phyloP scores from a whole-genome alignment of 23 tunicate species.

The Oikopleura vanhoeffeni region DNA sequence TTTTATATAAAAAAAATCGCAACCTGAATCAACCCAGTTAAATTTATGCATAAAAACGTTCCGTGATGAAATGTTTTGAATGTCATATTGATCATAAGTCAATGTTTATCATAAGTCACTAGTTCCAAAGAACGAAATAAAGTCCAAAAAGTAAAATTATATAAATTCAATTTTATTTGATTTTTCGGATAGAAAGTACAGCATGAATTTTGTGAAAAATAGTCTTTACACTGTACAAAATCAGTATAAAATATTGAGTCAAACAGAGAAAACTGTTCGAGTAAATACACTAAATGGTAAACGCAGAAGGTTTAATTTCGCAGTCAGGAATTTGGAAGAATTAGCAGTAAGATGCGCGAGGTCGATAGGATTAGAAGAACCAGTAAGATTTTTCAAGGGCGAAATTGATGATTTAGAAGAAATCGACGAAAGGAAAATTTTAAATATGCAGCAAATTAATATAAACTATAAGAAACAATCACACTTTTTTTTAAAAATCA shows the following conservation, averaged over 20 bases:
- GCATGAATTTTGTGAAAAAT: background rate
- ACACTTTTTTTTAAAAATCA: too few relatives aligned
- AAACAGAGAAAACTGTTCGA: background rate
- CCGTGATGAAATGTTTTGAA: too few relatives aligned
- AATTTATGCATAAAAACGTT: too few relatives aligned
- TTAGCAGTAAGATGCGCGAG: background rate
- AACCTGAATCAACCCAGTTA: too few relatives aligned
- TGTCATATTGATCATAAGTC: too few relatives aligned
- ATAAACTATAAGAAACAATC: background rate
- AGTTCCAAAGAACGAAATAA: too few relatives aligned
- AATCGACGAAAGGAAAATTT: too few relatives aligned
- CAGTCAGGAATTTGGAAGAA: background rate
- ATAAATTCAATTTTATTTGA: too few relatives aligned
- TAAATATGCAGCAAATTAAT: background rate
- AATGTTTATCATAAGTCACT: too few relatives aligned
- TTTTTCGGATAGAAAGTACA: background rate
- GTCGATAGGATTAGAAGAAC: background rate
- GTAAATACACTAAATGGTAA: background rate
- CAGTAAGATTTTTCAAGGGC: background rate
- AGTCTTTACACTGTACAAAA: background rate
- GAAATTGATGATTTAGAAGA: too few relatives aligned
- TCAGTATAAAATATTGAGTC: background rate
- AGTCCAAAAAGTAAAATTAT: too few relatives aligned
- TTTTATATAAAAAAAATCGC: too few relatives aligned
- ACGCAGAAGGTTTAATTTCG: background rate